Percentiles rank a stretch among this genome's conserved stretches.
phyloP scores from a whole-genome alignment of 2,888 invertebrate species.

The Brassicogethes aeneus region DNA sequence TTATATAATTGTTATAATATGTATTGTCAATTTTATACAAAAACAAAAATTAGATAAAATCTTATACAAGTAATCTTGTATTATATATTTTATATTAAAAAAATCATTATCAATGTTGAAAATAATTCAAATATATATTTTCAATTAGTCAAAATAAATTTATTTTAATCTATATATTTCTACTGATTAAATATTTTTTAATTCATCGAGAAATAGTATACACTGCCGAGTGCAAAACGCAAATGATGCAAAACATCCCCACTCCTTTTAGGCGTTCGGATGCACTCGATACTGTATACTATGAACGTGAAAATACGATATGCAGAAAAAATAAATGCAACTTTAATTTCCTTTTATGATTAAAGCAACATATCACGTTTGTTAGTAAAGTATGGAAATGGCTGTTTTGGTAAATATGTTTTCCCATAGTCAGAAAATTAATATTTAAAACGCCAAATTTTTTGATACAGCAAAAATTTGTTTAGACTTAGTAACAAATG shows the following conservation, averaged over 20 bases:
- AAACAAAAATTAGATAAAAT: not conserved
- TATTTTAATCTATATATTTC: not conserved
- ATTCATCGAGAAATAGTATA: too few species aligned
- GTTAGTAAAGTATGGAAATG: not conserved
- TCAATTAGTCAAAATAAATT: not conserved
- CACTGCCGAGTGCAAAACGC: too few species aligned
- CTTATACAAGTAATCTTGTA: not conserved
- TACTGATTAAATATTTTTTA: too few species aligned
- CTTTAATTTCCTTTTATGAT: too few species aligned
- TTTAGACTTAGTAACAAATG: conserved; percentile 1
- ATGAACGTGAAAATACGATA: too few species aligned
- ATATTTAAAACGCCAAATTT: conserved; percentile 1
- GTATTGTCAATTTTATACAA: conserved; percentile 3
- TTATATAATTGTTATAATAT: conserved; percentile 1
- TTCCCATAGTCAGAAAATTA: not conserved
- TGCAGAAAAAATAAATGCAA: too few species aligned
- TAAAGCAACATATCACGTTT: too few species aligned
- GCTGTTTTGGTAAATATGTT: conserved; percentile 3
- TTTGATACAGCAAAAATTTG: not conserved
- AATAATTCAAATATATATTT: not conserved
- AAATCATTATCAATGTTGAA: not conserved
- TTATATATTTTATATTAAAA: conserved; percentile 2
- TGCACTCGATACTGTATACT: too few species aligned
- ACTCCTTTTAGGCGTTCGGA: too few species aligned
- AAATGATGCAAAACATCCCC: too few species aligned